Evolutionary conservation across 2,888 invertebrate species (phyloP), one percentile per base, ranked within the genome.

Genomic region (Acronicta psi): DNA sequence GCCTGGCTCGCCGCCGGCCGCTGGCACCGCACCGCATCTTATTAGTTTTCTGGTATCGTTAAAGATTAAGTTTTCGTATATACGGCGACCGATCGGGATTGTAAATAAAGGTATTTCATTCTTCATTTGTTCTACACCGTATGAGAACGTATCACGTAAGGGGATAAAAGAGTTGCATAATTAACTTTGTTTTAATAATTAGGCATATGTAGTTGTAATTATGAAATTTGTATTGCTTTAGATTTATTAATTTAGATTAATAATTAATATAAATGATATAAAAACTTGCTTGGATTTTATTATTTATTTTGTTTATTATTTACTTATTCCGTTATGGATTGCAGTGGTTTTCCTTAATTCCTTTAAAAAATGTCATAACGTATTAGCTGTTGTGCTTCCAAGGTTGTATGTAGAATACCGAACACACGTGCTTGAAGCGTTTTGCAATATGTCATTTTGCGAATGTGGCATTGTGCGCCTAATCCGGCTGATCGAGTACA

Each of bases 161-260:
- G 46, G 40, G 41, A 47, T n/a, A 36, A 29, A 25, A 25, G 25
- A 9, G 23, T 29, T 11, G 31, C 55, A 43, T 62, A 47, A 41
- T 53, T 54, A 50, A 29, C 23, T 13, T 31, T 31, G 5, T 11
- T 31, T 31, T 58, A 53, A 59, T 59, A 58, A 61, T 29, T 62
- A 72, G 62, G 44, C 58, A 25, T 2, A 20, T 20, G 37, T 62
- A 75, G 58, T 63, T 65, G 54, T 69, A 70, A 73, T 62, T 65
- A 71, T 66, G 66, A 59, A 49, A 56, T 71, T 72, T 72, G 62
- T 75, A 70, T 61, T 56, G 54, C 45, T 55, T 44, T 67, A 67
- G 50, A 60, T 49, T 60, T 52, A 44, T 54, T 54, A 63, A 63
- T 57, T 62, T 38, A 64, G 56, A 45, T 54, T n/a, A n/a, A n/a